Evolutionary conservation across 2,113 vertebrate species (phyloP).

Genomic region (Neodon shergylaensis): DNA sequence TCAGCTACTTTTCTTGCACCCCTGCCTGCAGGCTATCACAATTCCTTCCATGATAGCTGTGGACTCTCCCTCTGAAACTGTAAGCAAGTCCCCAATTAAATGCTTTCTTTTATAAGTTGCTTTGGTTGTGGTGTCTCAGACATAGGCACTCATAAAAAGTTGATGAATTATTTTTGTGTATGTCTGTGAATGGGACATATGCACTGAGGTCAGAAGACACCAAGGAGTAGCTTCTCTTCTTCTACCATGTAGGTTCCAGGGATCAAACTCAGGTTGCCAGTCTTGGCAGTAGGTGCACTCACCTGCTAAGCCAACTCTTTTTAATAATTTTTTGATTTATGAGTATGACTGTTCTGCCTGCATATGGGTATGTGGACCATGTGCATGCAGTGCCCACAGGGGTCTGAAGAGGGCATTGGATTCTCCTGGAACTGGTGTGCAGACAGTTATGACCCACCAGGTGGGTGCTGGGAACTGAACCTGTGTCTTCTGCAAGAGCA

Average conservation of each 20-base stretch:
- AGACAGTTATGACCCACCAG: not conserved
- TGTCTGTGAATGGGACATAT: no score
- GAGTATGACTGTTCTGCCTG: not conserved
- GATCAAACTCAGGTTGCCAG: not conserved
- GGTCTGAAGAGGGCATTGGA: not conserved
- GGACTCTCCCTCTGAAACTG: not conserved
- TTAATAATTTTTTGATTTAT: not conserved
- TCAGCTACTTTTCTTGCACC: not conserved
- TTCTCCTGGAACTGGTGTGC: not conserved
- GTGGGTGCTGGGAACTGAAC: not conserved
- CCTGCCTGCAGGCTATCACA: not conserved
- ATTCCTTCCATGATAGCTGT: no score
- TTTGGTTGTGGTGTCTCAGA: not conserved
- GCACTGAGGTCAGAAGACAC: not conserved
- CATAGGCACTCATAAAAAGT: not conserved
- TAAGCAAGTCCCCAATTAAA: not conserved
- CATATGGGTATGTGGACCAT: not conserved
- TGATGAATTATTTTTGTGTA: not conserved
- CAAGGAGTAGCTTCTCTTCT: not conserved
- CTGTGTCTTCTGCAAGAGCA: not conserved
- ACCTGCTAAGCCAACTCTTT: not conserved
- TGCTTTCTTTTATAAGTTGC: not conserved
- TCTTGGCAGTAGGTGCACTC: no score
- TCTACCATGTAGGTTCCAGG: not conserved
- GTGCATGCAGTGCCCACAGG: not conserved